Evolutionary conservation across 2,888 invertebrate species (phyloP).

Genomic region (Nemotelus nigrinus): DNA sequence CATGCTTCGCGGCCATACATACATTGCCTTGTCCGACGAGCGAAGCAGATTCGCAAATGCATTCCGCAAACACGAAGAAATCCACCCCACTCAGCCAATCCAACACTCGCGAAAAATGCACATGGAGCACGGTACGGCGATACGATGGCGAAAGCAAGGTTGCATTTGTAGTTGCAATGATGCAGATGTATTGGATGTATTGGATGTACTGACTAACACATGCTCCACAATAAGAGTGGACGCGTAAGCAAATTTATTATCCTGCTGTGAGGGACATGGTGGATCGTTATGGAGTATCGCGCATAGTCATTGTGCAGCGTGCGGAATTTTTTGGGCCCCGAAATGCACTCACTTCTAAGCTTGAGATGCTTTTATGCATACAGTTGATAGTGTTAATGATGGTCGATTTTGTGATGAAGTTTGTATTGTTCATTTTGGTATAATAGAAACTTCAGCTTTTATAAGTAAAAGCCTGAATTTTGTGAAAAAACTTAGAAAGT

Average conservation of each 20-base stretch:
- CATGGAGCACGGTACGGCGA: conserved; percentile 13
- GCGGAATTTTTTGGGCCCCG: not conserved
- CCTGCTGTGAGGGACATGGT: too few species aligned
- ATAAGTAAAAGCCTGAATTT: too few species aligned
- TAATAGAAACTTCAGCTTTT: too few species aligned
- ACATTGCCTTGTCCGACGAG: too few species aligned
- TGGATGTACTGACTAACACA: not conserved
- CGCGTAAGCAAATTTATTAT: too few species aligned
- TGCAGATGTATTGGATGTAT: conserved; percentile 2
- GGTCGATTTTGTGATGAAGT: not conserved
- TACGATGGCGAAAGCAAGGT: not conserved
- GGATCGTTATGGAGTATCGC: not conserved
- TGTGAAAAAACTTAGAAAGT: too few species aligned
- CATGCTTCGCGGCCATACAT: too few species aligned
- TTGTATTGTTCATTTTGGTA: too few species aligned
- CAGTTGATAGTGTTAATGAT: not conserved
- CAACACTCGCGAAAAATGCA: conserved; percentile 20
- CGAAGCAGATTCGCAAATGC: not conserved
- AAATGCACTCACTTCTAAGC: not conserved
- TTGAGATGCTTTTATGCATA: not conserved
- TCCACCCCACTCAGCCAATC: conserved; percentile 22
- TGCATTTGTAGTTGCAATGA: conserved; percentile 16
- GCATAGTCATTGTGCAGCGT: not conserved
- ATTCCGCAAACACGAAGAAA: conserved; percentile 24
- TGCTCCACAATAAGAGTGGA: too few species aligned